phyloP scores from a whole-genome alignment of 2,113 vertebrate species.

The Marcusenius ussheri region DNA sequence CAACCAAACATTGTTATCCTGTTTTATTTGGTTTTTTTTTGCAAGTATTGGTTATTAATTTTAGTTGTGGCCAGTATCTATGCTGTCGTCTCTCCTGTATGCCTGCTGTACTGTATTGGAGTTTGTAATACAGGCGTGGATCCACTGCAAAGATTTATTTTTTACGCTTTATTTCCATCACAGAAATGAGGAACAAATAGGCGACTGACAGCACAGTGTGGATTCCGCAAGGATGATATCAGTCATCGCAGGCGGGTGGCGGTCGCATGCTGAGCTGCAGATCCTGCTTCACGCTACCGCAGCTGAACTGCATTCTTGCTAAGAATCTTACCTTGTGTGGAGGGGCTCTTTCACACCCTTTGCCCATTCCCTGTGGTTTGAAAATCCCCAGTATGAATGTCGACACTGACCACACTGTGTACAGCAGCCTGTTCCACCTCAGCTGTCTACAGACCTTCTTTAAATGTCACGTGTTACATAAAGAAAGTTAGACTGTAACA shows the following conservation, averaged over 20 bases:
- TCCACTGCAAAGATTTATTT: neutral
- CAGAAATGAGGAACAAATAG: neutral
- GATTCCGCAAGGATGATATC: conserved; percentile 5
- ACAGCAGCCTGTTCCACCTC: neutral
- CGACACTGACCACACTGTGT: neutral
- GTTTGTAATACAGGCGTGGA: conserved; percentile 2
- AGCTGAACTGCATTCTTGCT: conserved; percentile 12
- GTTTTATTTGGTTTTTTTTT: neutral
- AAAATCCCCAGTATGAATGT: neutral
- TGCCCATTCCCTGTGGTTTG: neutral
- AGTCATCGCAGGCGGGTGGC: neutral
- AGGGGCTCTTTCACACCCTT: neutral
- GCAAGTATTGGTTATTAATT: conserved; percentile 9
- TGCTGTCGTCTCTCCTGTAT: neutral
- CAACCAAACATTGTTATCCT: neutral
- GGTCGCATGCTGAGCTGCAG: neutral
- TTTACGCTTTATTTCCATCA: neutral
- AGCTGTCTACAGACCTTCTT: neutral
- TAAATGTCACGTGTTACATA: neutral
- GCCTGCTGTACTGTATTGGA: neutral
- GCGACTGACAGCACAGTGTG: neutral
- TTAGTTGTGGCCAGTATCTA: conserved; percentile 12
- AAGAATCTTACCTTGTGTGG: neutral
- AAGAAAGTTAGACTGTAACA: neutral
- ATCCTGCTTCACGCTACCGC: conserved; percentile 6